Percentiles rank a stretch among this genome's conserved stretches.
These are phyloP conservation scores for Dynastes tityus DNA, from an alignment of 2,888 invertebrate species.

Conservation along the genomic window DNA sequence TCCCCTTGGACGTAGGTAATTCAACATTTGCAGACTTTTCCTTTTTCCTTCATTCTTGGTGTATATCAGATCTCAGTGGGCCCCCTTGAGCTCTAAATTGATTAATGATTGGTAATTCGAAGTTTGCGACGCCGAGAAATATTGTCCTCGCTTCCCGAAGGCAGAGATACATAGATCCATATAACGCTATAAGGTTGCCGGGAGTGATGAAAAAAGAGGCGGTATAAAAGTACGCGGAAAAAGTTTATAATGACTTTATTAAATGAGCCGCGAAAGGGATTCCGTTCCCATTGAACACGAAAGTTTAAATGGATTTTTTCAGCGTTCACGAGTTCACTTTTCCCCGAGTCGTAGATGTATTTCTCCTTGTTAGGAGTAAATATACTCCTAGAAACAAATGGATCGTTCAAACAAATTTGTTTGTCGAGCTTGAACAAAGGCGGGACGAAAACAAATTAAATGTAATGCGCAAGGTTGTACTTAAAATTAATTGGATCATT, in stretches of 20 bases:
- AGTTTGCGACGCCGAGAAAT: slow-evolving; percentile 23
- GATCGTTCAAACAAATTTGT: slow-evolving; percentile 24
- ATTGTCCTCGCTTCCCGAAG: not conserved
- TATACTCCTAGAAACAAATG: slow-evolving; percentile 18
- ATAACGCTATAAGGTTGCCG: slow-evolving; percentile 4
- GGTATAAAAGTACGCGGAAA: slow-evolving; percentile 27
- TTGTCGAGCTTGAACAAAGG: not conserved
- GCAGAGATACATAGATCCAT: not conserved
- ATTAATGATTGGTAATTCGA: slow-evolving; percentile 36
- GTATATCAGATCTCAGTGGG: not conserved
- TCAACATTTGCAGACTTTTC: not conserved
- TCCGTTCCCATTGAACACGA: slow-evolving; percentile 34
- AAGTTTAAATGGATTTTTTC: slow-evolving; percentile 50
- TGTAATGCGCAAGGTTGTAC: not conserved
- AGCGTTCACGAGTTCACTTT: slow-evolving; percentile 1
- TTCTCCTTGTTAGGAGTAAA: slow-evolving; percentile 18
- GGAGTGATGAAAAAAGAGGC: slow-evolving; percentile 17
- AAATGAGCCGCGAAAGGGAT: slow-evolving; percentile 42
- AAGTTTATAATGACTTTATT: slow-evolving; percentile 44
- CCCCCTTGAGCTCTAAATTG: not conserved
- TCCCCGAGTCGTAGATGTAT: slow-evolving; percentile 2
- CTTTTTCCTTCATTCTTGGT: not conserved
- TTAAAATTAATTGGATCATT: not conserved
- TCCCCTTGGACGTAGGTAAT: not conserved
- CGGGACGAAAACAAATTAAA: slow-evolving; percentile 7